phyloP scores from a whole-genome alignment of 2,113 vertebrate genomes.

The Candoia aspera region DNA sequence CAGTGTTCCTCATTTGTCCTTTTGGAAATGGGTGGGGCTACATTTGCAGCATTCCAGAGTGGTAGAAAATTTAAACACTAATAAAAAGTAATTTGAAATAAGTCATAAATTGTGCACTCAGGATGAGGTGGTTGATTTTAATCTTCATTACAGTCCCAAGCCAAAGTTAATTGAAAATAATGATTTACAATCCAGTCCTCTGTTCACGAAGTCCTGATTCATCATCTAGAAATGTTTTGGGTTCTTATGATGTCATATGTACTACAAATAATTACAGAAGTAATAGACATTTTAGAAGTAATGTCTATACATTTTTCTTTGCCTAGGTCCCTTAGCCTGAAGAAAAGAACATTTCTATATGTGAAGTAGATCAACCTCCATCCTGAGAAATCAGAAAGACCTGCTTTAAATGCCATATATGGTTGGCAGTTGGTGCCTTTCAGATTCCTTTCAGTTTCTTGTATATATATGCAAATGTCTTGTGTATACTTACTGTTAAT shows the following conservation, averaged over 20 bases:
- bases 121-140: background rate
- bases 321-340: background rate
- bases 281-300: background rate
- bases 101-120: background rate
- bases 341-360: background rate
- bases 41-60: background rate
- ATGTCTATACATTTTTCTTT: background rate
- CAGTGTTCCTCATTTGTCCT: background rate
- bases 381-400: background rate
- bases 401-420: background rate
- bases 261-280: background rate
- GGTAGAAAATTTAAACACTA: constrained; percentile 1
- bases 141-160: constrained; percentile 25
- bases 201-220: constrained; percentile 8
- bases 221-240: constrained; percentile 2
- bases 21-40: background rate
- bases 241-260: background rate
- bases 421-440: background rate
- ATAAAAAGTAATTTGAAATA: constrained; percentile 4
- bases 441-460: background rate
- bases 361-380: background rate
- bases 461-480: accelerated
- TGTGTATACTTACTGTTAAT: background rate
- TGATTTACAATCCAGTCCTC: background rate
- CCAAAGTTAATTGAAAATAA: constrained; percentile 1